Conservation (phyloP, 2,888 invertebrate species). For the Drosophila phalerata region DNA sequence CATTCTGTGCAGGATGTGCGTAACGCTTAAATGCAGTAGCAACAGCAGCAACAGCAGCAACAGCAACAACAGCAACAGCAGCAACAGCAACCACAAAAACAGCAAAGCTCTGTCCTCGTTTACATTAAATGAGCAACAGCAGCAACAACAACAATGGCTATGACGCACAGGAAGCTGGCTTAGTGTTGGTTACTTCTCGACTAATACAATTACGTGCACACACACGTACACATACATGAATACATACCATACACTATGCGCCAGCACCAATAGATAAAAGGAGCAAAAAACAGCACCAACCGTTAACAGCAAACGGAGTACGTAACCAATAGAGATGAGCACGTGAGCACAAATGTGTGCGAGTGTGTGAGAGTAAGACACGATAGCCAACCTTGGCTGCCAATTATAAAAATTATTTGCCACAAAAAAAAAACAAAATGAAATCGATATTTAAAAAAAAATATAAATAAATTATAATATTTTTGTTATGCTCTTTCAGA, state of each 20-base stretch:
- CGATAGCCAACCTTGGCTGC: too few species aligned
- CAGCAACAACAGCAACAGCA: slow-evolving; percentile 63
- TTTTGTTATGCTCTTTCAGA: neutral
- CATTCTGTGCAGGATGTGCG: slow-evolving; percentile 78
- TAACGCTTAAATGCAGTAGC: slow-evolving; percentile 73
- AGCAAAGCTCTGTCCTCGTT: slow-evolving; percentile 61
- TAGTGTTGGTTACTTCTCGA: slow-evolving; percentile 65
- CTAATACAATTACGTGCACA: slow-evolving; percentile 73
- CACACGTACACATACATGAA: neutral
- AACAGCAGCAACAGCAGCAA: slow-evolving; percentile 62
- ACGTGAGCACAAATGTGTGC: slow-evolving; percentile 32
- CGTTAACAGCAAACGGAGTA: slow-evolving; percentile 12
- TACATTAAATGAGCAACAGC: slow-evolving; percentile 61
- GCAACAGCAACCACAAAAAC: slow-evolving; percentile 72
- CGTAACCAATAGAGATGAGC: slow-evolving; percentile 36
- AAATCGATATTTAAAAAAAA: too few species aligned
- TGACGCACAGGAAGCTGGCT: slow-evolving; percentile 64
- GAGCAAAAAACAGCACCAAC: slow-evolving; percentile 7
- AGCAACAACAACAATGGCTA: slow-evolving; percentile 43
- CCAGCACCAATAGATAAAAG: slow-evolving; percentile 40
- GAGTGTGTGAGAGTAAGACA: slow-evolving; percentile 1
- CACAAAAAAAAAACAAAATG: too few species aligned
- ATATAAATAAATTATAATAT: too few species aligned
- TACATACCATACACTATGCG: neutral
- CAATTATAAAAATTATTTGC: too few species aligned